These are phyloP conservation scores for Poeciliopsis retropinna DNA, from an alignment of 2,113 vertebrate species.

Conservation along the genomic window DNA sequence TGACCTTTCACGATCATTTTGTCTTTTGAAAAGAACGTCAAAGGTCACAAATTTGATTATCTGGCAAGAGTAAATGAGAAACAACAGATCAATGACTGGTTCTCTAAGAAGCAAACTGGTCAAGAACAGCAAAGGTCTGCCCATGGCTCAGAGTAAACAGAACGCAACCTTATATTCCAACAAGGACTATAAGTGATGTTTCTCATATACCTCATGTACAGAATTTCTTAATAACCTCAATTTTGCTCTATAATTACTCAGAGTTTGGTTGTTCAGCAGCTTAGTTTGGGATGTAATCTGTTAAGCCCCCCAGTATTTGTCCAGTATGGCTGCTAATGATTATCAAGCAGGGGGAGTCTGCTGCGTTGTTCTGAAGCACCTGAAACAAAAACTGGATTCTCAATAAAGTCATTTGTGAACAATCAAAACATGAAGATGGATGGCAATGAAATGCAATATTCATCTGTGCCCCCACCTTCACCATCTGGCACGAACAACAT, in stretches of 20 bases:
- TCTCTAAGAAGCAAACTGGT: not conserved
- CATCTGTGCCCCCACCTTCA: conserved; percentile 46
- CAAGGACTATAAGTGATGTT: not conserved
- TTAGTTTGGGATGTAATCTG: conserved; percentile 1
- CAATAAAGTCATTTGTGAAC: conserved; percentile 50
- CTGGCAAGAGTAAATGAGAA: too few species aligned
- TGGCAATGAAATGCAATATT: conserved; percentile 60
- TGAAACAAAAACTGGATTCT: conserved; percentile 34
- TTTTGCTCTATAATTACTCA: not conserved
- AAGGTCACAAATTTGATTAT: too few species aligned
- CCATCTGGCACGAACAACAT: conserved; percentile 74
- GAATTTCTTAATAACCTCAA: not conserved
- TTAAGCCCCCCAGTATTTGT: conserved; percentile 2
- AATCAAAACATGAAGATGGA: conserved; percentile 55
- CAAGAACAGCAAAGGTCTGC: not conserved
- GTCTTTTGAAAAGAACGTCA: too few species aligned
- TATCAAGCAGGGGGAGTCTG: conserved; percentile 28
- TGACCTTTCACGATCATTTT: too few species aligned
- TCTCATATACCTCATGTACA: not conserved
- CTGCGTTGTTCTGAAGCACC: conserved; percentile 38
- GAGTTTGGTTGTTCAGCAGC: not conserved
- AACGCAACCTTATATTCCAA: not conserved
- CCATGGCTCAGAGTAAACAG: not conserved
- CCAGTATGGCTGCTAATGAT: conserved; percentile 22
- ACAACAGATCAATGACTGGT: too few species aligned